Evolutionary conservation across 1,140 invertebrate species (phyloP).

Genomic region (Apis cerana): DNA sequence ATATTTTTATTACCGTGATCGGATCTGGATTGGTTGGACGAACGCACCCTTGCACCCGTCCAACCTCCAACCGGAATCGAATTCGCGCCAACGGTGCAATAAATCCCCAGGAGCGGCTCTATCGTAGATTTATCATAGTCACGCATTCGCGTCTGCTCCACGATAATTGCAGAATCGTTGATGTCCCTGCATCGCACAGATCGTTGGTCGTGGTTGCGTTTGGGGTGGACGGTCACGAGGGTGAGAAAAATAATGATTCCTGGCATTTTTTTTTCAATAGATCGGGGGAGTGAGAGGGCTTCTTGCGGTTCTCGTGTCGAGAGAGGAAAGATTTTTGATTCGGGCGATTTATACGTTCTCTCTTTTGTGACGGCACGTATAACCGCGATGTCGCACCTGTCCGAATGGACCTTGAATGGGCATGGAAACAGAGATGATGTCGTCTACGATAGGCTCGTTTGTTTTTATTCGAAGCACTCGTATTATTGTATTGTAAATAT

Average conservation of each 20-base stretch:
- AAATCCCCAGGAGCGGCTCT: constrained; percentile 67
- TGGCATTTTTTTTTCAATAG: constrained; percentile 59
- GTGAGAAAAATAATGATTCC: constrained; percentile 66
- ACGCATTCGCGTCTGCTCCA: constrained; percentile 67
- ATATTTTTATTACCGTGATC: constrained; percentile 73
- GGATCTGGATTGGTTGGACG: constrained; percentile 68
- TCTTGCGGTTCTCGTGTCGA: background rate
- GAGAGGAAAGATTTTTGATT: background rate
- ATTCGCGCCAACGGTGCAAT: constrained; percentile 75
- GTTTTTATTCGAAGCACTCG: background rate
- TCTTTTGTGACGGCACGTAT: constrained; percentile 20
- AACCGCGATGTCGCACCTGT: constrained; percentile 51
- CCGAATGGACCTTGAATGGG: background rate
- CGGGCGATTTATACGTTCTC: background rate
- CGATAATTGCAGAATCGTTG: constrained; percentile 72
- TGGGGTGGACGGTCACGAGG: constrained; percentile 35
- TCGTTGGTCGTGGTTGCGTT: no score
- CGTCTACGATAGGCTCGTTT: background rate
- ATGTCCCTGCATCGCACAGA: no score
- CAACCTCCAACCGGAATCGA: constrained; percentile 61
- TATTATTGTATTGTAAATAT: no score
- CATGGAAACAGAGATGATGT: background rate
- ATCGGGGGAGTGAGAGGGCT: constrained; percentile 44
- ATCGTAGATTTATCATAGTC: constrained; percentile 79
- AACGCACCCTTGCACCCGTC: constrained; percentile 53